Conservation (phyloP, 1,140 invertebrate species). For the Solenopsis invicta region DNA sequence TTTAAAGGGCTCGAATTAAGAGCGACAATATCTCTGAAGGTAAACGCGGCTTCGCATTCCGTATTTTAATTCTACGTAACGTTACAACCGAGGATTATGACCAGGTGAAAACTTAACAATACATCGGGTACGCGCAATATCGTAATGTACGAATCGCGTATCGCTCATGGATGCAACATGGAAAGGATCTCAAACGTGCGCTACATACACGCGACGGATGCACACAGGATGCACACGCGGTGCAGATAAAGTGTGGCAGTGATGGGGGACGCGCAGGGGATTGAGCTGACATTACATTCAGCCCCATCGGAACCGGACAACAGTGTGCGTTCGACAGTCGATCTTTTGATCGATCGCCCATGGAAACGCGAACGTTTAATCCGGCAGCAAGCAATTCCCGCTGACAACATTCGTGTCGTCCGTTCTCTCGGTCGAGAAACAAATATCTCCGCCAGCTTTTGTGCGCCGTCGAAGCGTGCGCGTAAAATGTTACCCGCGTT, state of each 20-base stretch:
- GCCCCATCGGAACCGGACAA: conserved; percentile 62
- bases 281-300: conserved; percentile 62
- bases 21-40: not conserved
- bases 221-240: conserved; percentile 20
- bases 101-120: conserved; percentile 3
- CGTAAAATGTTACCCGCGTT: conserved; percentile 23
- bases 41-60: not conserved
- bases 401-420: conserved; percentile 37
- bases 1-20: not conserved
- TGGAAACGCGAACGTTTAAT: conserved; percentile 77
- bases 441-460: conserved; percentile 48
- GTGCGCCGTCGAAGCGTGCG: conserved; percentile 35
- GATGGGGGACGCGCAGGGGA: conserved; percentile 49
- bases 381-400: conserved; percentile 69
- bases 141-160: conserved; percentile 5
- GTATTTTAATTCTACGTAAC: not conserved
- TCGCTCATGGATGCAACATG: conserved; percentile 20
- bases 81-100: not conserved
- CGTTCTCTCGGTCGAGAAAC: conserved; percentile 49
- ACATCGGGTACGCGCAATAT: conserved; percentile 27
- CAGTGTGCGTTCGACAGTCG: conserved; percentile 67
- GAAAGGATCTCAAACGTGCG: conserved; percentile 23
- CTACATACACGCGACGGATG: conserved; percentile 7
- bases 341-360: conserved; percentile 81
- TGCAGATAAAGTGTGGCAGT: conserved; percentile 58